Evolutionary conservation across 2,888 invertebrate species (phyloP), one percentile per base, ranked within the genome.

Genomic region (Germaria angustata): DNA sequence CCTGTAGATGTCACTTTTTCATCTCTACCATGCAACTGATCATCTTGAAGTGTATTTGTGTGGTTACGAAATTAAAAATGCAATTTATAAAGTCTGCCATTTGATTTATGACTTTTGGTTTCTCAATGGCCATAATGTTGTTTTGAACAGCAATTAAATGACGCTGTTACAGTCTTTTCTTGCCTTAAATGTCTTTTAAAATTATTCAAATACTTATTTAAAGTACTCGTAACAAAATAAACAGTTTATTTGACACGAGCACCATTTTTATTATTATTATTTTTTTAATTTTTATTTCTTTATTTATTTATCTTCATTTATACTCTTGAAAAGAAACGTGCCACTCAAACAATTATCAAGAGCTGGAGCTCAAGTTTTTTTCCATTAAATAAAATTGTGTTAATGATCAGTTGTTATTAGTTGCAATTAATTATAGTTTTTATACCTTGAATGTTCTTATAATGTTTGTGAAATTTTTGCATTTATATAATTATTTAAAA

Each of bases 371-470:
- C n/a, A n/a, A n/a, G n/a, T n/a, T n/a, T 22, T 39, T 55, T 28
- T 20, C 28, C 3, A n/a, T 36, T 7, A 13, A 36, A 39, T 22
- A n/a, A 59, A 36, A 20, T 41, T 41, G 15, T 44, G 39, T 28
- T 61, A 61, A 61, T 61, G 61, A 44, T 61, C 44, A n/a, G n/a
- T n/a, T 11, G 63, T 63, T 46, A 13, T 63, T 32, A 46, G 3
- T 32, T 46, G 63, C 46, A 63, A 46, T 46, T 63, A 20, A 63
- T 34, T 32, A 8, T 17, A 20, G 20, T 15, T 28, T 61, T 61
- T 59, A 4, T 8, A 8, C 22, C 13, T 59, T 39, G 22, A 57
- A 36, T 41, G n/a, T 41, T 24, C 11, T 59, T 15, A 22, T 28
- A 28, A 44, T 41, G 15, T 28, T 61, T 17, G 15, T 34, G n/a